Conservation (phyloP, 1,140 invertebrate genomes). For the Spodoptera litura region DNA sequence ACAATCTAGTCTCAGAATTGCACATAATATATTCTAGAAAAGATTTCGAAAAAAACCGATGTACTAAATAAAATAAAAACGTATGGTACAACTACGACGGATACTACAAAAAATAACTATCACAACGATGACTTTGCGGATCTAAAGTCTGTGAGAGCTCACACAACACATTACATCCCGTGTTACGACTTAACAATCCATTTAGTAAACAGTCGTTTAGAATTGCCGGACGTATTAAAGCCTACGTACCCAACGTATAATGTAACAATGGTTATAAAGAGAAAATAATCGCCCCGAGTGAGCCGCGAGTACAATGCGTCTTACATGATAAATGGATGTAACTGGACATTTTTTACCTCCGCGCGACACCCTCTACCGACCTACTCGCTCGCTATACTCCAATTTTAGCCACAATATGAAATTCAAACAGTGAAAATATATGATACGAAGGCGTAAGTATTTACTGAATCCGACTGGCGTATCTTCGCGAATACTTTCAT, state of each 20-base stretch:
- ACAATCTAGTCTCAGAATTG: too few relatives aligned
- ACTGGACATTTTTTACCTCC: conserved; percentile 49
- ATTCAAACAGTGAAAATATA: conserved; percentile 41
- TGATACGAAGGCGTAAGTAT: background rate
- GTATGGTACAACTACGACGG: background rate
- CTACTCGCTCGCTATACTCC: conserved; percentile 16
- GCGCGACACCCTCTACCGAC: conserved; percentile 30
- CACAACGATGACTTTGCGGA: background rate
- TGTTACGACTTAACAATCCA: conserved; percentile 12
- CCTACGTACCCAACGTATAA: conserved; percentile 26
- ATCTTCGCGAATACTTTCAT: conserved; percentile 22
- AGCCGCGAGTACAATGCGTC: conserved; percentile 41
- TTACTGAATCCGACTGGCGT: conserved; percentile 26
- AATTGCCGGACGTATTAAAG: conserved; percentile 45
- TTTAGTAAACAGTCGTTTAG: conserved; percentile 33
- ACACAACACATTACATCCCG: background rate
- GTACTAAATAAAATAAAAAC: background rate
- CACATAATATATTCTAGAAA: background rate
- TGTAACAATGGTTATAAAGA: conserved; percentile 52
- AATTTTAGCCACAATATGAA: conserved; percentile 30
- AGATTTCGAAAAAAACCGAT: too few relatives aligned
- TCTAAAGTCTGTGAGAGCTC: background rate
- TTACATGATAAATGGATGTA: conserved; percentile 41
- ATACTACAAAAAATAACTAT: background rate
- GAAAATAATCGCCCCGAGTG: conserved; percentile 52